These are phyloP conservation scores for Parascotia fuliginaria DNA, from an alignment of 2,888 invertebrate genomes.

Conservation along the genomic window DNA sequence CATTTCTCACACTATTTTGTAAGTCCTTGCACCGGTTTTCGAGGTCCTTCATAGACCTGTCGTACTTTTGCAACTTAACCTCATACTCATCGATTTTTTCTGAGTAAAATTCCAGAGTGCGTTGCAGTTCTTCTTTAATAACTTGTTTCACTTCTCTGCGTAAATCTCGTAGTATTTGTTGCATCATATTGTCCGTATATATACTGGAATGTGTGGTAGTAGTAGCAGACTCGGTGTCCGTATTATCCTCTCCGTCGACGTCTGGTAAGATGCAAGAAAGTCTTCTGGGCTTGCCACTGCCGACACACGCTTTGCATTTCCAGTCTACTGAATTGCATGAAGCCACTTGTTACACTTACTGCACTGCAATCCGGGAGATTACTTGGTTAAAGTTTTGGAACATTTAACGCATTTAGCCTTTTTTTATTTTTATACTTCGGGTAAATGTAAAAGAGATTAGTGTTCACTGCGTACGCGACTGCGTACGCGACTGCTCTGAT, in stretches of 20 bases:
- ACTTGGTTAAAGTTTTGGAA: no score
- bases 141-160: not conserved
- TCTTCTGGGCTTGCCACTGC: no score
- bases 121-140: not conserved
- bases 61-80: constrained; percentile 7
- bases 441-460: no score
- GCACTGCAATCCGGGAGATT: no score
- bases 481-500: no score
- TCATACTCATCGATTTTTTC: constrained; percentile 18
- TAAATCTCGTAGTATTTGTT: not conserved
- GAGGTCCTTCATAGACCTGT: constrained; percentile 6
- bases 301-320: no score
- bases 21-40: constrained; percentile 12
- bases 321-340: no score
- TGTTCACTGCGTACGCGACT: no score
- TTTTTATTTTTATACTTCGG: no score
- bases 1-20: constrained; percentile 7
- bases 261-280: not conserved
- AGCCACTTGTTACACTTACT: no score
- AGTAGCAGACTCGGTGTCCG: not conserved
- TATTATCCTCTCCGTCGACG: not conserved
- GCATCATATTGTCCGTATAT: not conserved
- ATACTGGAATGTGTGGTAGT: no score
- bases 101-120: not conserved
- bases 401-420: no score